Base-by-base conservation (phyloP, 2,113 vertebrate species). In the Mystacornis crossleyi region DNA sequence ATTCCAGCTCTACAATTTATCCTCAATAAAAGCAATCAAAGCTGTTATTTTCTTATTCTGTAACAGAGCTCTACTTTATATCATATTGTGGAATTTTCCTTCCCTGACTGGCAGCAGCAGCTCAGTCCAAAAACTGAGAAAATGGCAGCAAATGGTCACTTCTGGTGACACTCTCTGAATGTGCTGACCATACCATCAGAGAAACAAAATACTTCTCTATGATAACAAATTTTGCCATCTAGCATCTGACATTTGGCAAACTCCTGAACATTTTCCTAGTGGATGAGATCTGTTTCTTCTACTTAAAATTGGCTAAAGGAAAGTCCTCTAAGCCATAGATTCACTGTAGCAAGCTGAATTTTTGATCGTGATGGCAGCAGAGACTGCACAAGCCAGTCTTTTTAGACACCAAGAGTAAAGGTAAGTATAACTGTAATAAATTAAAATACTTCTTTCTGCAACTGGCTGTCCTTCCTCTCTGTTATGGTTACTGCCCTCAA, bases 21-120 rank as follows among this genome's bases (percentile, higher is more conserved):
- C 88, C 58, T 67, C 80, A 86, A 77, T 74, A 89, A 81, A 73
- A 96, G 31, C 72, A 86, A 86, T 83, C 64, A 83, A 83, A 93
- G 40, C 21, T 71, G 40, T 83, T 84, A 84, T 86, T 88, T 90
- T 86, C 48, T 65, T 83, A 74, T 66, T 86, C 72, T 74, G 54
- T 92, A 94, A 86, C 13, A 86, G 64, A 94, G 29, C 19, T 57
- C 64, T 90, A 45, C 75, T 86, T 90, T 90, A 90, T 83, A 61
- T 81, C 51, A 23, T 86, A 23, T 18, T 1, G 5, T 81, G 82
- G 92, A 86, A 89, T 93, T 95, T 96, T 90, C 65, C 80, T 83
- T 88, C 36, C 25, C 69, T 74, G 60, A 64, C 34, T 67, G 28
- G 43, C 61, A 94, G 31, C 33, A 90, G 54, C 66, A 86, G 26